Base-by-base conservation (phyloP, 2,888 invertebrate species). In the Agonopterix heracliana region DNA sequence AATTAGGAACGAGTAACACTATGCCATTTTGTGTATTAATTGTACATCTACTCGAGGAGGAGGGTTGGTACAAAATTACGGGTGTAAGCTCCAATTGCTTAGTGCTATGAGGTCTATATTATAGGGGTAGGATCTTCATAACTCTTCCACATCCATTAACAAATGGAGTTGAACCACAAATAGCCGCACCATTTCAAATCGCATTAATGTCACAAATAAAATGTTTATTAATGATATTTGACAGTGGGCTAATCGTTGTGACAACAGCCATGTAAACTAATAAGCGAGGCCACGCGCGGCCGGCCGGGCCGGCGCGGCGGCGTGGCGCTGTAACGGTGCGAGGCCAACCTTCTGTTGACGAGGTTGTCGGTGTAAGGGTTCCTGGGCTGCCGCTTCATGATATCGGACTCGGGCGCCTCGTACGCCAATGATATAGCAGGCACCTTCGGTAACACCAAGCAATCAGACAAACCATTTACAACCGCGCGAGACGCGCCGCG, bases 391-490 rank as follows among this genome's bases (percentile, higher is more conserved):
- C 98, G 94, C 94, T 98, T 98, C 98, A 98, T 98, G 91, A 98
- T 98, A 94, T 98, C 98, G 89, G 96, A 96, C 93, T 98, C 98
- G 90, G 98, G 96, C 91, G 96, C 96, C 93, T 98, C 98, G 91
- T 98, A 98, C 91, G 98, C 98, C 93, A 98, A 94, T 90, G 98
- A 98, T 92, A 98, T 98, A 92, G 98, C 98, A 90, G 98, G 98
- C 92, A 97, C 96, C 97, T 96, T 93, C 88, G 82, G 89, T 89
- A 89, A 90, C 86, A 89, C 82, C 82, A 89, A 85, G 81, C 82
- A 83, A 87, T 89, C 84, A 85, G 83, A 81, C 73, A 81, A 73
- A 74, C 74, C 75, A 75, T 75, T 11, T 66, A 76, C 59, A 59
- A 50, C 57, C 54, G 51, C 41, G 35, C 35, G 42, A 5, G 12